These are phyloP conservation scores for Pachyramphus minor DNA, from an alignment of 2,113 vertebrate genomes.

Conservation along the genomic window DNA sequence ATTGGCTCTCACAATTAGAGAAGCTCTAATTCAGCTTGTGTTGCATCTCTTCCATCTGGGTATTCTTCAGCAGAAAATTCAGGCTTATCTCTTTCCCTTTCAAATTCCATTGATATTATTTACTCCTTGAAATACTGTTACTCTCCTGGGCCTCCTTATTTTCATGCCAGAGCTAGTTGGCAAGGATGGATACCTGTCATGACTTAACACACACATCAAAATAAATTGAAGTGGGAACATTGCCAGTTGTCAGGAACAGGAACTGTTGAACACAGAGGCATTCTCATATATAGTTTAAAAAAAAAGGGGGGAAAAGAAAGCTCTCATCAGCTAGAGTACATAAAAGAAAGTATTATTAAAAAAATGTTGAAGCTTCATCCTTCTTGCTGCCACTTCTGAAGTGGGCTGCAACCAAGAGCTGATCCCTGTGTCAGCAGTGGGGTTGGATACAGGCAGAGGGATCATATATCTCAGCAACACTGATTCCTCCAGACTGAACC, in stretches of 20 bases:
- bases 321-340: background rate
- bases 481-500: background rate
- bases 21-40: background rate
- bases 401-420: background rate
- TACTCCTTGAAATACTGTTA: background rate
- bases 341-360: background rate
- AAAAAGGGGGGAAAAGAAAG: background rate
- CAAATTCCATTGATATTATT: constrained; percentile 14
- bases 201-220: constrained; percentile 39
- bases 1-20: background rate
- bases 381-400: background rate
- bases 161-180: constrained; percentile 1
- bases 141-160: constrained; percentile 42
- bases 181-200: constrained; percentile 51
- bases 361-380: background rate
- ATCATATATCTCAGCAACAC: background rate
- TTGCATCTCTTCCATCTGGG: background rate
- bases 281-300: background rate
- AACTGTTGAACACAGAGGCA: background rate
- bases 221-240: constrained; percentile 5
- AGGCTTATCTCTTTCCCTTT: background rate
- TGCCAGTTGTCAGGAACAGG: background rate
- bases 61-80: background rate
- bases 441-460: background rate
- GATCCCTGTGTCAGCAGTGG: background rate